Percentiles rank a stretch among this genome's conserved stretches.
These are phyloP conservation scores for Ochropleura plecta DNA, from an alignment of 2,888 invertebrate species.

Conservation along the genomic window DNA sequence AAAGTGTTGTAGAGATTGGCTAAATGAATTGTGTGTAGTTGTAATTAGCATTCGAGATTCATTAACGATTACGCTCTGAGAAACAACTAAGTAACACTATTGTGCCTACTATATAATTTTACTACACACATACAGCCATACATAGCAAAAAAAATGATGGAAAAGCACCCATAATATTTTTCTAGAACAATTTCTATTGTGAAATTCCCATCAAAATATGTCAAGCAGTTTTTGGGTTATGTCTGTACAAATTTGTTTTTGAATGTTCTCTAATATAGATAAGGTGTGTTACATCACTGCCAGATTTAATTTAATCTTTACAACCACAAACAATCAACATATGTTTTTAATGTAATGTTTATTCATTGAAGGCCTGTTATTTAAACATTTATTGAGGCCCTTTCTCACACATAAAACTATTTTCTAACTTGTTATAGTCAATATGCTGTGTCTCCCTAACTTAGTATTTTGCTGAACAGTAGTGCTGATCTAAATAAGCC, in stretches of 20 bases:
- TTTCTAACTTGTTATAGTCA: not conserved
- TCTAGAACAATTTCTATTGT: not conserved
- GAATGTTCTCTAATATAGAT: constrained; percentile 37
- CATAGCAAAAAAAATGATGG: not conserved
- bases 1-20: constrained; percentile 56
- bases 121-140: not conserved
- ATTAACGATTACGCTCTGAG: constrained; percentile 68
- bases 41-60: constrained; percentile 72
- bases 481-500: not conserved
- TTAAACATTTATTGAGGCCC: not conserved
- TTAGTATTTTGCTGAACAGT: not conserved
- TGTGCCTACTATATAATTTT: constrained; percentile 34
- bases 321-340: constrained; percentile 38
- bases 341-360: constrained; percentile 3
- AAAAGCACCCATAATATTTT: not conserved
- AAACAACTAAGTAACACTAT: constrained; percentile 60
- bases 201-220: constrained; percentile 38
- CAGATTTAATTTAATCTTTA: constrained; percentile 49
- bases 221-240: constrained; percentile 38
- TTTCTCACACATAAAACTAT: not conserved
- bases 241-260: constrained; percentile 44
- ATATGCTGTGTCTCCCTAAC: not conserved
- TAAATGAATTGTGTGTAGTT: constrained; percentile 50
- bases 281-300: constrained; percentile 52
- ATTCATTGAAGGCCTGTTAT: not conserved